Evolutionary conservation across 2,888 invertebrate species (phyloP).

Genomic region (Sphaerophoria taeniata): DNA sequence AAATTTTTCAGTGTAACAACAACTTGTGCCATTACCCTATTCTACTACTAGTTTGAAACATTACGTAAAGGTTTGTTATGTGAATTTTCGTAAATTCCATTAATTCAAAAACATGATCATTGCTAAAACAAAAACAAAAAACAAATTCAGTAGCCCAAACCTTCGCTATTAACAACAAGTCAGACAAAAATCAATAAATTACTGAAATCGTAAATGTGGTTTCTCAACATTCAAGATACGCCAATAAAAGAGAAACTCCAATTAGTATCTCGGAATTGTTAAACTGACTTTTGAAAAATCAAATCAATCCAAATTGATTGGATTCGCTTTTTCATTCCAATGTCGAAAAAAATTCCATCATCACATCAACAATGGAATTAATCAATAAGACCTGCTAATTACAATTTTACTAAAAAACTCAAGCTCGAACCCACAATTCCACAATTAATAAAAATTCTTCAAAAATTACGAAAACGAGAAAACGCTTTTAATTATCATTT

Average conservation of each 20-base stretch:
- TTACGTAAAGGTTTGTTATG: no score
- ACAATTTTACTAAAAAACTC: slow-evolving; percentile 38
- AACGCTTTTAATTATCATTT: slow-evolving; percentile 72
- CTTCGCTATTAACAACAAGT: no score
- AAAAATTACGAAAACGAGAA: slow-evolving; percentile 43
- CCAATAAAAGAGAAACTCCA: slow-evolving; percentile 64
- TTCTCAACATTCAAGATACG: background rate
- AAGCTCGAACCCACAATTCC: background rate
- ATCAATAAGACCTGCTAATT: slow-evolving; percentile 69
- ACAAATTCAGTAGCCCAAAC: no score
- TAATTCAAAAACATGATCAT: no score
- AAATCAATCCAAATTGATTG: slow-evolving; percentile 64
- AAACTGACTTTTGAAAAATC: slow-evolving; percentile 22
- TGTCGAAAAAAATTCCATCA: slow-evolving; percentile 41
- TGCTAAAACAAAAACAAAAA: no score
- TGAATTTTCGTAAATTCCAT: no score
- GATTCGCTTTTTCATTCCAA: slow-evolving; percentile 9
- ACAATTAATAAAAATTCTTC: slow-evolving; percentile 44
- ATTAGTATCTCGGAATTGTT: slow-evolving; percentile 36
- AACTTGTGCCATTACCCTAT: no score
- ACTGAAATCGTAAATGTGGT: no score
- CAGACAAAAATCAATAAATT: no score
- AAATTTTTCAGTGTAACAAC: no score
- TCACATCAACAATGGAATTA: slow-evolving; percentile 61
- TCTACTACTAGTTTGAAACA: no score